Percentiles rank a stretch among this genome's conserved stretches.
Evolutionary conservation across 2,797 vertebrate species (phyloP).

Genomic region (Rhinoraja longicauda): DNA sequence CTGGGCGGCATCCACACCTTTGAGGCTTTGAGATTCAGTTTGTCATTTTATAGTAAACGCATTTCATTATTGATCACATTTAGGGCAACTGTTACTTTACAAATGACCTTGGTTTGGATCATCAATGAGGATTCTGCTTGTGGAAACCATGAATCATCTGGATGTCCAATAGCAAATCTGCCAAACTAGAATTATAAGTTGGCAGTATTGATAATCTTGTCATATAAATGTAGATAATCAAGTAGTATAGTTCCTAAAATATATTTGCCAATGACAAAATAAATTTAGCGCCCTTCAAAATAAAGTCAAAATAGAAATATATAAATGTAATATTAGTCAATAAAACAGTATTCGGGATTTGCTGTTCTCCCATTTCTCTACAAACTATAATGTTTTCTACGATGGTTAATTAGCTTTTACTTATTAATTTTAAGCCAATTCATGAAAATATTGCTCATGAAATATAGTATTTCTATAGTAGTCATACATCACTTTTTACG

Average conservation of each 20-base stretch:
- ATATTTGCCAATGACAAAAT: not conserved
- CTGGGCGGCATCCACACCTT: too few relatives aligned
- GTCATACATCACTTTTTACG: not conserved
- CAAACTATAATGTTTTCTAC: not conserved
- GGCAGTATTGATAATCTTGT: not conserved
- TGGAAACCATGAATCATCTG: not conserved
- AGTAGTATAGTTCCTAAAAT: not conserved
- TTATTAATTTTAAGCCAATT: not conserved
- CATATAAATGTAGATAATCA: not conserved
- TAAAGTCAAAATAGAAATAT: not conserved
- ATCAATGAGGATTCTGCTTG: not conserved
- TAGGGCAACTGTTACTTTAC: too few relatives aligned
- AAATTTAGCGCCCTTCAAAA: not conserved
- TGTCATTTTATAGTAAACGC: too few relatives aligned
- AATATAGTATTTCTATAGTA: not conserved
- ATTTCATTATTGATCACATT: too few relatives aligned
- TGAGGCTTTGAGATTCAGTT: too few relatives aligned
- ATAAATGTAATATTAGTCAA: not conserved
- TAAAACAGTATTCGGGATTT: not conserved
- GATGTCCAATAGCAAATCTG: not conserved
- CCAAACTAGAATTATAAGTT: not conserved
- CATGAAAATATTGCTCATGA: not conserved
- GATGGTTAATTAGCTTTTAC: not conserved
- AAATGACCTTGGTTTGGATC: too few relatives aligned
- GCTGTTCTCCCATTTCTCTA: not conserved